These are phyloP conservation scores for Kryphioiulus occultus DNA, from an alignment of 2,888 invertebrate species.

Conservation along the genomic window DNA sequence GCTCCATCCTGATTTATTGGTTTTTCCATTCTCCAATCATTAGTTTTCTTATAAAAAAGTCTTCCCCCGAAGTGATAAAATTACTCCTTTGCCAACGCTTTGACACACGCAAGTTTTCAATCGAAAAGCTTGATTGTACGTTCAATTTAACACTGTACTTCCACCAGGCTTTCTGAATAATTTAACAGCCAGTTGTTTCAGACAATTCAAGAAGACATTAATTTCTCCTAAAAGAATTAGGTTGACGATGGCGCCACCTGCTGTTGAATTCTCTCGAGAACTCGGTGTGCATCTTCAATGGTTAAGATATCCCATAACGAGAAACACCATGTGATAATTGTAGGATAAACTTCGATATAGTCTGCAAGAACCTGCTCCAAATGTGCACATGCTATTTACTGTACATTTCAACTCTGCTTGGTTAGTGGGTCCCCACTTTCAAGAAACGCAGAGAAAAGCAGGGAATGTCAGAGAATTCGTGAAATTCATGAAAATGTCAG, in stretches of 20 bases:
- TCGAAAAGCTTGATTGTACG: conserved; percentile 18
- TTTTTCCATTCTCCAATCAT: conserved; percentile 35
- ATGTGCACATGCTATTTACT: no score
- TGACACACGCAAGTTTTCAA: conserved; percentile 26
- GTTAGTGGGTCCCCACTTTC: no score
- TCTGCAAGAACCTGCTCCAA: no score
- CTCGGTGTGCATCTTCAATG: no score
- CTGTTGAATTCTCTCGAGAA: no score
- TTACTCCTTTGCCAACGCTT: conserved; percentile 29
- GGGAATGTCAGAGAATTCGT: no score
- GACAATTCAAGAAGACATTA: background rate
- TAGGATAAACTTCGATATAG: no score
- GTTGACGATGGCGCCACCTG: background rate
- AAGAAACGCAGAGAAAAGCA: no score
- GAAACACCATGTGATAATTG: no score
- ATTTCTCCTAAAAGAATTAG: conserved; percentile 3
- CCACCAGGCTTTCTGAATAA: background rate
- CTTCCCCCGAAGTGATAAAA: conserved; percentile 29
- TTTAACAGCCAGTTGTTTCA: background rate
- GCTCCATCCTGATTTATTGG: conserved; percentile 7
- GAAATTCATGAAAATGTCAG: no score
- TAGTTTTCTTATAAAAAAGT: conserved; percentile 17
- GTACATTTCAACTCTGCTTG: no score
- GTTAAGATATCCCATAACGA: no score
- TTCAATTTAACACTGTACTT: conserved; percentile 1